Evolutionary conservation across 2,888 invertebrate species (phyloP), one percentile per base, ranked within the genome.

Genomic region (Amiota communis): DNA sequence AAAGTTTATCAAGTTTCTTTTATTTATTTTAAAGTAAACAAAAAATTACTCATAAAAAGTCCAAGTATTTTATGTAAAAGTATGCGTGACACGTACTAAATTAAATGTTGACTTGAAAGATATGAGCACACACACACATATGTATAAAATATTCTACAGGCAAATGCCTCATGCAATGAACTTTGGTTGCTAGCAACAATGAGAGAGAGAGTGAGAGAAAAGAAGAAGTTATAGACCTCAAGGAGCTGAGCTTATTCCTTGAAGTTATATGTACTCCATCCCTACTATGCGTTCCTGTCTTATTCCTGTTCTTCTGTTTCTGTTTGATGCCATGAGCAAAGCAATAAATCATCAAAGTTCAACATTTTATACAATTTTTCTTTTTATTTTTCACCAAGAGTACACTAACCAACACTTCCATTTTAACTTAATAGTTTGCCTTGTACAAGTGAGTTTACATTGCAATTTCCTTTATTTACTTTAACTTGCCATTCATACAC

Each of bases 391-490:
- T 36, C 36, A 36, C 36, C 36, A 36, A 4, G 36, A 36, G 36
- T 65, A 68, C 13, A 23, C 63, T 63, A 6, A 46, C 36, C 36
- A 36, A 36, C 36, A 36, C 36, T 36, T 63, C 46, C 63, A 36
- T 36, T 63, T 63, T 12, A 13, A 46, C 63, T 63, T 63, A 49
- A 51, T 51, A 48, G 51, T 56, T 36, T 53, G 65, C 17, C 71
- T 69, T 61, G 72, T 75, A 71, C 46, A 65, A 71, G 74, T 84
- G 81, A 83, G 83, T 85, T 85, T 83, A 77, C 85, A 80, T 85
- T 75, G 79, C 80, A 83, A 83, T 85, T 85, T 85, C 76, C 85
- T 76, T 75, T 84, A 85, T 83, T 83, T 84, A 79, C 75, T 80
- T 79, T 77, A 85, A 83, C 84, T 85, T 83, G 76, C 78, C 76